Conservation (phyloP, 2,113 vertebrate genomes). For the Amblyornis subalaris region DNA sequence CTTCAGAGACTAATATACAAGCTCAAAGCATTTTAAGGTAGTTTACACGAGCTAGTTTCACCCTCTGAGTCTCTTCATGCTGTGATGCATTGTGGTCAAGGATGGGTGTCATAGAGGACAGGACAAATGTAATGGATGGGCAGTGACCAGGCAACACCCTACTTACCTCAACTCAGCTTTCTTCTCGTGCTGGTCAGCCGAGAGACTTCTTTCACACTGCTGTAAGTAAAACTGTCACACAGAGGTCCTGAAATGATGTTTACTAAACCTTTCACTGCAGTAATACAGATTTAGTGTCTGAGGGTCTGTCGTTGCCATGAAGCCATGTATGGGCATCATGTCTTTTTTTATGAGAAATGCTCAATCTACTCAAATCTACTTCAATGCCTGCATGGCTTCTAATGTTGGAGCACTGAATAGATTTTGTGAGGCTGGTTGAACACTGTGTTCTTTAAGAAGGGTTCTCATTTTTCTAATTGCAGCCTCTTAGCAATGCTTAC, state of each 20-base stretch:
- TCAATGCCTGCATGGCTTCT: neutral
- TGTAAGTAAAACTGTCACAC: neutral
- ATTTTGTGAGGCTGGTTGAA: neutral
- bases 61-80: fast-evolving
- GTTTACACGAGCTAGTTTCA: neutral
- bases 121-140: neutral
- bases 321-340: neutral
- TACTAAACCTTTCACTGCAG: neutral
- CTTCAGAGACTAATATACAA: neutral
- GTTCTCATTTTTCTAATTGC: conserved; percentile 19
- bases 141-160: neutral
- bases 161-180: neutral
- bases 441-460: neutral
- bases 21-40: neutral
- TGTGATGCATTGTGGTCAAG: fast-evolving
- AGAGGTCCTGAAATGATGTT: neutral
- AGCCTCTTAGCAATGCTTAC: conserved; percentile 98
- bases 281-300: neutral
- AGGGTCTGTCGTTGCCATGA: neutral
- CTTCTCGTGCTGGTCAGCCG: neutral
- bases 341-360: neutral
- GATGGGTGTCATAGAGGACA: neutral
- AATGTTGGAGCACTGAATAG: neutral
- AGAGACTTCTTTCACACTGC: neutral
- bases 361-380: neutral